Conservation (phyloP, 2,797 vertebrate genomes). For the Picus viridis region DNA sequence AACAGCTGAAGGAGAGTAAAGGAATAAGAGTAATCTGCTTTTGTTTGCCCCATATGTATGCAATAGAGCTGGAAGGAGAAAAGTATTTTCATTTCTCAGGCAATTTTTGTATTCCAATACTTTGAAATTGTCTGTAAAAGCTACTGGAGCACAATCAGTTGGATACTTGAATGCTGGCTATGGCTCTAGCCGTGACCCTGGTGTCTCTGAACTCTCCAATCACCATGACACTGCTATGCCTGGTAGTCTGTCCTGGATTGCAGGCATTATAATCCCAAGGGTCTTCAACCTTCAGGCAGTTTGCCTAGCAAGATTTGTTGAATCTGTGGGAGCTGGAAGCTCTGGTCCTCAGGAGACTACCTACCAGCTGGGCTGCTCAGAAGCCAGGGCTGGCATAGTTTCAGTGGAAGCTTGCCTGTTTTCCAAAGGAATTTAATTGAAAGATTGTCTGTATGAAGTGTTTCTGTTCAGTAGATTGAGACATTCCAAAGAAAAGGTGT, state of each 20-base stretch:
- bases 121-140: constrained; percentile 34
- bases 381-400: constrained; percentile 15
- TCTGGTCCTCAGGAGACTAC: constrained; percentile 23
- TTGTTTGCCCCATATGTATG: constrained; percentile 34
- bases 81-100: constrained; percentile 29
- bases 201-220: not conserved
- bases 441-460: constrained; percentile 28
- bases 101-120: constrained; percentile 13
- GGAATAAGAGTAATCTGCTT: constrained; percentile 10
- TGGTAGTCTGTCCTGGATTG: not conserved
- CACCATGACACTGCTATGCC: not conserved
- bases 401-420: constrained; percentile 37
- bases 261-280: not conserved
- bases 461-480: constrained; percentile 49
- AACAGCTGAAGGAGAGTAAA: constrained; percentile 33
- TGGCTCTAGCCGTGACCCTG: not conserved
- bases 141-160: not conserved
- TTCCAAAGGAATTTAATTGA: constrained; percentile 50
- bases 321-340: constrained; percentile 14
- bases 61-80: constrained; percentile 35
- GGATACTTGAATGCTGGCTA: not conserved
- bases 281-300: not conserved
- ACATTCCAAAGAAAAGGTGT: constrained; percentile 6
- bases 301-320: constrained; percentile 7
- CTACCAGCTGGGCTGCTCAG: constrained; percentile 43